Conservation (phyloP, 2,888 invertebrate species). For the Stenolophus ochropezus region DNA sequence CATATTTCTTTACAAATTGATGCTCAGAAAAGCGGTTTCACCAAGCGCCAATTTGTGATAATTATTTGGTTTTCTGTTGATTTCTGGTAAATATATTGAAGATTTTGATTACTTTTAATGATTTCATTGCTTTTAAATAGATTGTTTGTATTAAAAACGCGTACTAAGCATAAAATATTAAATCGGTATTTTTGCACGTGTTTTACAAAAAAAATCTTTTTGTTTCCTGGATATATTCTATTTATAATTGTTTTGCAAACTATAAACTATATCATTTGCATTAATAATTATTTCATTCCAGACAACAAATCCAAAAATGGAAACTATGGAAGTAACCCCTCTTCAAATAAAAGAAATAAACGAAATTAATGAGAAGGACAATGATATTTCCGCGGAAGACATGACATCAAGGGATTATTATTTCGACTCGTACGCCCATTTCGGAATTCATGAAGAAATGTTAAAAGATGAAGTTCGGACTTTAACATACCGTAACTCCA, state of each 20-base stretch:
- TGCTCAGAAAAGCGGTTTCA: slow-evolving; percentile 47
- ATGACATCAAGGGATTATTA: slow-evolving; percentile 99
- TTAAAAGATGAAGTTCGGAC: slow-evolving; percentile 99
- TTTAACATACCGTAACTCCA: slow-evolving; percentile 97
- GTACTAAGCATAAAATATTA: slow-evolving; percentile 4
- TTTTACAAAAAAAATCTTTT: slow-evolving; percentile 49
- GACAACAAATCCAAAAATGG: slow-evolving; percentile 70
- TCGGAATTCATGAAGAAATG: slow-evolving; percentile 99
- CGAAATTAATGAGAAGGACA: slow-evolving; percentile 68
- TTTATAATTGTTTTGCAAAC: background rate
- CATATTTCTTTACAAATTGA: slow-evolving; percentile 47
- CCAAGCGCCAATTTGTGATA: slow-evolving; percentile 50
- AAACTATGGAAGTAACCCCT: slow-evolving; percentile 75
- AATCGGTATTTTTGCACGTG: slow-evolving; percentile 49
- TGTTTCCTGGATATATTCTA: background rate
- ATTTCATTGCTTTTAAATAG: background rate
- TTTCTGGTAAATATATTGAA: slow-evolving; percentile 55
- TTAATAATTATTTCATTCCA: background rate
- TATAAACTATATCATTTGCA: background rate
- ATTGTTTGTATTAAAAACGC: slow-evolving; percentile 3
- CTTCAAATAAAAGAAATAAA: slow-evolving; percentile 68
- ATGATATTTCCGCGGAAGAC: slow-evolving; percentile 85
- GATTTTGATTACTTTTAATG: background rate
- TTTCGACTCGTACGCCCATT: slow-evolving; percentile 99
- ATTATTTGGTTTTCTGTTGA: slow-evolving; percentile 44